Conservation (phyloP, 2,113 vertebrate genomes). For the Triplophysa tibetana region DNA sequence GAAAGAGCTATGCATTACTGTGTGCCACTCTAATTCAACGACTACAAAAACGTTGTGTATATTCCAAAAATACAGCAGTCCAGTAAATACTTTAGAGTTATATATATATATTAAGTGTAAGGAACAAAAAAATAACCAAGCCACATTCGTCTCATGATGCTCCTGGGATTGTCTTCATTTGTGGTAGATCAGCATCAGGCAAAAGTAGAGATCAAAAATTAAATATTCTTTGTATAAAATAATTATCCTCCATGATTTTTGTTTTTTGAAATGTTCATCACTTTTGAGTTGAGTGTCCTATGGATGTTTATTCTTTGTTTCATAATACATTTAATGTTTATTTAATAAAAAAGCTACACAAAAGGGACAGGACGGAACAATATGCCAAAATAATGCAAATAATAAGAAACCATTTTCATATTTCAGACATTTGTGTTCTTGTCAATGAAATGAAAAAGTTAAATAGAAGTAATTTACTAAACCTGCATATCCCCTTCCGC, state of each 20-base stretch:
- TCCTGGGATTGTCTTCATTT: slow-evolving; percentile 11
- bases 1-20: not conserved
- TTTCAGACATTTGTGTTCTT: slow-evolving; percentile 18
- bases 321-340: not conserved
- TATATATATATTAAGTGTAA: slow-evolving; percentile 54
- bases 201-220: slow-evolving; percentile 54
- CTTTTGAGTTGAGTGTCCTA: slow-evolving; percentile 1
- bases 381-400: not conserved
- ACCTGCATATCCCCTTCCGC: slow-evolving; percentile 12
- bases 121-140: slow-evolving; percentile 8
- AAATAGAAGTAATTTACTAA: slow-evolving; percentile 5
- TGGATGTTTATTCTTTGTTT: not conserved
- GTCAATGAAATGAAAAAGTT: slow-evolving; percentile 6
- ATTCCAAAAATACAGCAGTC: slow-evolving; percentile 42
- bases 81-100: slow-evolving; percentile 54
- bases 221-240: not conserved
- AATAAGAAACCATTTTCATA: not conserved
- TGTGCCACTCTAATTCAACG: slow-evolving; percentile 30
- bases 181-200: slow-evolving; percentile 54
- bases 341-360: not conserved
- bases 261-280: not conserved
- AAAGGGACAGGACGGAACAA: not conserved
- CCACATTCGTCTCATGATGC: slow-evolving; percentile 2
- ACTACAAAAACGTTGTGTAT: slow-evolving; percentile 27
- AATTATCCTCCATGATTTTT: not conserved